Base-by-base conservation (phyloP, 2,113 vertebrate species). In the Erythrocercus mccallii region DNA sequence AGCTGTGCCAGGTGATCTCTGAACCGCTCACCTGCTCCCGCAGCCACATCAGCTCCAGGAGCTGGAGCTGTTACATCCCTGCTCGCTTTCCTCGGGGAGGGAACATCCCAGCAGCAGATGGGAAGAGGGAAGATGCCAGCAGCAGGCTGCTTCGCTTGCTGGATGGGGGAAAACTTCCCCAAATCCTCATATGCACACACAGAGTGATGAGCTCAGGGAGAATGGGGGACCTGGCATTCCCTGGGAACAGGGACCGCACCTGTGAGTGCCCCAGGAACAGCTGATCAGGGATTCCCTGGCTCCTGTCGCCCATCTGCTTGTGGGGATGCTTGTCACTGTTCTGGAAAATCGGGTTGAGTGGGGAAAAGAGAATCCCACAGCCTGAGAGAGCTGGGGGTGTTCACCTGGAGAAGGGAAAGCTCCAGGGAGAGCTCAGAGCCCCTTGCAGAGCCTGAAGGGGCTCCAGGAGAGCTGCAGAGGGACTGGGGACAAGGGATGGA, bases 181-280 rank as follows among this genome's bases (percentile, higher is more conserved):
- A 47, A 61, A 27, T 6, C 12, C 23, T 76, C 12, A 2, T 1
- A 2, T 1, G 19, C 1, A 6, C 4, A 7, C 37, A 11, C 7
- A 2, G 25, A 79, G 25, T 1, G 21, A 45, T 0, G 42, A 82
- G 66, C 61, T 74, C n/a, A 10, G 38, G 40, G 37, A 40, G 66
- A 17, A 71, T 0, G 24, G 0, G 8, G 70, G 24, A 51, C 15
- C 40, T 16, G 25, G 8, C 10, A 0, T 11, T 70, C 60, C 57
- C 66, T 4, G 3, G 47, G 57, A 74, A 42, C 1, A 4, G 16
- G 23, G 7, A 37, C 10, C 23, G 31, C 30, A 3, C 38, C 37
- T 4, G 7, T 9, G 45, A 27, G 50, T 0, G 1, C 1, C 37
- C 33, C 51, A 12, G 47, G 14, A 58, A 5, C 44, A 35, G 23